A percentile compares a stretch with the other conserved stretches of the same genome.
Evolutionary conservation across 2,113 vertebrate species (phyloP).

Genomic region (Boleophthalmus pectinirostris): DNA sequence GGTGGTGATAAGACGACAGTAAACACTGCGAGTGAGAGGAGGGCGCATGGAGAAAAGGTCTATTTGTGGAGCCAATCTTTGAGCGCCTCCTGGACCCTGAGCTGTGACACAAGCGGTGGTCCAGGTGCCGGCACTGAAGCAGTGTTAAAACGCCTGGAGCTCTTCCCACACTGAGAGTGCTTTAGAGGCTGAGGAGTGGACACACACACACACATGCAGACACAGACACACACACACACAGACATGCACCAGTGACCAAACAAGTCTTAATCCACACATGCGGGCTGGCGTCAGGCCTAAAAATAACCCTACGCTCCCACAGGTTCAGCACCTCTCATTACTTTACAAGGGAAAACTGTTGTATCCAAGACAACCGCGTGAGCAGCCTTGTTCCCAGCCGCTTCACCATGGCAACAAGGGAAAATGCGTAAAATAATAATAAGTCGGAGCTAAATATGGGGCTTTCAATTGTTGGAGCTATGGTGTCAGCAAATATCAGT

Average conservation of each 20-base stretch:
- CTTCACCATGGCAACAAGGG: slow-evolving; percentile 79
- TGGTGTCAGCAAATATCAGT: slow-evolving; percentile 10
- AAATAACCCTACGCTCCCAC: slow-evolving; percentile 76
- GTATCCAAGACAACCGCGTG: slow-evolving; percentile 82
- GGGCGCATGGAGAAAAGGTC: not conserved
- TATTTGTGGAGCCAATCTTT: not conserved
- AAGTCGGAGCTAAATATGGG: slow-evolving; percentile 57
- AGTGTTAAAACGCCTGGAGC: slow-evolving; percentile 48
- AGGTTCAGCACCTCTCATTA: slow-evolving; percentile 76
- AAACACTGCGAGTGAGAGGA: slow-evolving; percentile 7
- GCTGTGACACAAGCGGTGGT: slow-evolving; percentile 20
- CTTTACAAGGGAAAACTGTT: slow-evolving; percentile 73
- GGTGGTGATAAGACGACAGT: not conserved
- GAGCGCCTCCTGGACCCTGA: slow-evolving; percentile 2
- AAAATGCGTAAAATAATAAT: slow-evolving; percentile 77
- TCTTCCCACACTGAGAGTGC: slow-evolving; percentile 48
- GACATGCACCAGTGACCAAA: slow-evolving; percentile 47
- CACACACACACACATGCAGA: slow-evolving; percentile 25
- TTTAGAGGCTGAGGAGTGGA: slow-evolving; percentile 45
- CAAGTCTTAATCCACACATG: slow-evolving; percentile 64
- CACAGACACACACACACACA: slow-evolving; percentile 12
- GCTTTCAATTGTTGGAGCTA: slow-evolving; percentile 36
- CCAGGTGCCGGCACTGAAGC: slow-evolving; percentile 45
- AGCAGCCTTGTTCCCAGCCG: slow-evolving; percentile 39
- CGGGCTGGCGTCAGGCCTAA: slow-evolving; percentile 73